Evolutionary conservation across 1,140 invertebrate genomes (phyloP).

Genomic region (Matsumurasca onukii): DNA sequence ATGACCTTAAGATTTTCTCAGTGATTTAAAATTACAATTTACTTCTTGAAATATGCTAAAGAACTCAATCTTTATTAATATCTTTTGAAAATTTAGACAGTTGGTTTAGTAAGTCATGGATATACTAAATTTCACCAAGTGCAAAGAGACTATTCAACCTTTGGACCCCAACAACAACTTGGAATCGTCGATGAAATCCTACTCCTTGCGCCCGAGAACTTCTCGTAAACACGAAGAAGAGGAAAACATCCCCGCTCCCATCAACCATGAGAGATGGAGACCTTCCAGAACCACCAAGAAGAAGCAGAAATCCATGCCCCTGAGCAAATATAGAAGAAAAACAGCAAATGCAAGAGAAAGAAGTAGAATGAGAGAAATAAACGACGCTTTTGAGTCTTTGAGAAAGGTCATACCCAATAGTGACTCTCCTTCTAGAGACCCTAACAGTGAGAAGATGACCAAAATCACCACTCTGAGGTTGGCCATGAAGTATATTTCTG

Average conservation of each 20-base stretch:
- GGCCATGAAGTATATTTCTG: constrained; percentile 85
- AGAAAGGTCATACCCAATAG: constrained; percentile 74
- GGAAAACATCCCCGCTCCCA: constrained; percentile 34
- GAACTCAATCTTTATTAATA: too few relatives aligned
- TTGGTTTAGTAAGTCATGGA: too few relatives aligned
- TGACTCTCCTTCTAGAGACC: constrained; percentile 7
- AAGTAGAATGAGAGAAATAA: constrained; percentile 84
- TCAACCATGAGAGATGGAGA: constrained; percentile 15
- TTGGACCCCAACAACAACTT: constrained; percentile 20
- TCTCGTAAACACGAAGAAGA: constrained; percentile 34
- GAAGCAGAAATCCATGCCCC: constrained; percentile 73
- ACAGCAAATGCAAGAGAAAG: constrained; percentile 87
- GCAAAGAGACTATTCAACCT: too few relatives aligned
- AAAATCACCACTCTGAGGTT: constrained; percentile 86
- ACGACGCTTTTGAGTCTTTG: constrained; percentile 80
- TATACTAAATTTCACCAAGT: too few relatives aligned
- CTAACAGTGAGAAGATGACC: constrained; percentile 70
- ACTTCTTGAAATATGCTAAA: too few relatives aligned
- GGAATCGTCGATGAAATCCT: constrained; percentile 31
- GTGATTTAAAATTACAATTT: too few relatives aligned
- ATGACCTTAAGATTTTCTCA: too few relatives aligned
- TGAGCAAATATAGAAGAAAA: constrained; percentile 87
- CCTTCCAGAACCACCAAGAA: constrained; percentile 45
- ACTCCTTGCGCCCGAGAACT: constrained; percentile 39
- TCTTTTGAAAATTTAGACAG: too few relatives aligned